Conservation (phyloP, 2,888 invertebrate species). For the Platerodrilus igneus region DNA sequence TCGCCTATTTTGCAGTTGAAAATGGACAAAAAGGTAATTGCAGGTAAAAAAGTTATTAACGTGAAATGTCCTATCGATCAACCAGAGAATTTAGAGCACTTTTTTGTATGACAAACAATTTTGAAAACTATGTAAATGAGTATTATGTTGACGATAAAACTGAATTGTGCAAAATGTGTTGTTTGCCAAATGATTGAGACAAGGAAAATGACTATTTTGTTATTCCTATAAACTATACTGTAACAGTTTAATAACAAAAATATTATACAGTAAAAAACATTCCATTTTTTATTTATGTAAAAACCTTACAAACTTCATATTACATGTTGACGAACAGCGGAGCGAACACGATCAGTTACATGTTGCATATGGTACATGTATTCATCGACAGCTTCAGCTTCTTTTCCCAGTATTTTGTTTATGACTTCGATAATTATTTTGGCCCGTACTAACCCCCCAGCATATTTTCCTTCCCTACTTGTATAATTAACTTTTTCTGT, state of each 20-base stretch:
- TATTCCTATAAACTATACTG: slow-evolving; percentile 8
- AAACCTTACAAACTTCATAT: too few species aligned
- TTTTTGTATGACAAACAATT: slow-evolving; percentile 6
- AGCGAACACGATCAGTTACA: slow-evolving; percentile 5
- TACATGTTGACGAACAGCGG: too few species aligned
- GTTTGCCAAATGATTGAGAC: slow-evolving; percentile 3
- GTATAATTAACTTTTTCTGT: too few species aligned
- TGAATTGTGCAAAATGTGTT: slow-evolving; percentile 12
- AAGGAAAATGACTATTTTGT: slow-evolving; percentile 6
- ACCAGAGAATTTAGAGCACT: slow-evolving; percentile 1
- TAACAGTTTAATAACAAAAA: background rate
- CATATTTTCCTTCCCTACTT: too few species aligned
- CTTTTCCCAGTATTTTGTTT: too few species aligned
- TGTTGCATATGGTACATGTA: slow-evolving; percentile 11
- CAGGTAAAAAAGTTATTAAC: slow-evolving; percentile 4
- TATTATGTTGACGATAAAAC: background rate
- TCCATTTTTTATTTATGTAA: slow-evolving; percentile 1
- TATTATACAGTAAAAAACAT: background rate
- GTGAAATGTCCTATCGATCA: background rate
- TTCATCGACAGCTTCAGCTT: slow-evolving; percentile 4
- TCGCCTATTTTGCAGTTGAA: slow-evolving; percentile 2
- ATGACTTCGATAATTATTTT: slow-evolving; percentile 3
- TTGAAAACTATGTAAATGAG: background rate
- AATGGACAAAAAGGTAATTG: slow-evolving; percentile 2
- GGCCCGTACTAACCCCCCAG: too few species aligned